Percentiles rank a stretch among this genome's conserved stretches.
phyloP scores from a whole-genome alignment of 2,797 vertebrate species.

The Characodon lateralis region DNA sequence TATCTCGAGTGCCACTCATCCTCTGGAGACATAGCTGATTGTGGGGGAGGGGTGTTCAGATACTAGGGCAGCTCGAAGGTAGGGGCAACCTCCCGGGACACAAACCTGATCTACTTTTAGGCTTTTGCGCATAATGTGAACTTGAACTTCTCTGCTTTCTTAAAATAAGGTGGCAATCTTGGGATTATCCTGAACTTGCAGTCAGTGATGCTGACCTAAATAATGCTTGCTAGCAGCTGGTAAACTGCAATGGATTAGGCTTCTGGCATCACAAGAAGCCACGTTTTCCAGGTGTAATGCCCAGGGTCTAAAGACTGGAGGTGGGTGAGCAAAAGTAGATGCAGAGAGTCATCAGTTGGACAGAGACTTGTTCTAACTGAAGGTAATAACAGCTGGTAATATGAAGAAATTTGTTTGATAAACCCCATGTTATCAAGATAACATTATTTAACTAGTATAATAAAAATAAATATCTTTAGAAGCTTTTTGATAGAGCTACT shows the following conservation, averaged over 20 bases:
- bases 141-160: slow-evolving; percentile 81
- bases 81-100: slow-evolving; percentile 58
- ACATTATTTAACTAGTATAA: neutral
- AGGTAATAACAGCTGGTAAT: neutral
- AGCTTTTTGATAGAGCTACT: slow-evolving; percentile 3
- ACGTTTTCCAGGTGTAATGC: slow-evolving; percentile 27
- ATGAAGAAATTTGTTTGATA: slow-evolving; percentile 1
- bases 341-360: neutral
- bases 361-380: slow-evolving; percentile 1
- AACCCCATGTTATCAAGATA: neutral
- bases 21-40: slow-evolving; percentile 58
- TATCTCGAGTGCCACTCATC: slow-evolving; percentile 80
- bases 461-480: neutral
- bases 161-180: slow-evolving; percentile 84
- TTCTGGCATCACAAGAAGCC: slow-evolving; percentile 52
- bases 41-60: slow-evolving; percentile 23
- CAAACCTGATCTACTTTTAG: slow-evolving; percentile 79
- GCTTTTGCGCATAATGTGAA: slow-evolving; percentile 74
- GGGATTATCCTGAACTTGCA: slow-evolving; percentile 80
- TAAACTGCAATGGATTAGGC: slow-evolving; percentile 50
- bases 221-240: slow-evolving; percentile 63
- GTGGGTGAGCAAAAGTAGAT: slow-evolving; percentile 7
- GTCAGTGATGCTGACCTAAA: slow-evolving; percentile 76
- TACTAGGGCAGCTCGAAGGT: slow-evolving; percentile 62
- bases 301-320: slow-evolving; percentile 7